A percentile compares a stretch with the other conserved stretches of the same genome.
Evolutionary conservation across 2,797 vertebrate genomes (phyloP).

Genomic region (Anabacerthia variegaticeps): DNA sequence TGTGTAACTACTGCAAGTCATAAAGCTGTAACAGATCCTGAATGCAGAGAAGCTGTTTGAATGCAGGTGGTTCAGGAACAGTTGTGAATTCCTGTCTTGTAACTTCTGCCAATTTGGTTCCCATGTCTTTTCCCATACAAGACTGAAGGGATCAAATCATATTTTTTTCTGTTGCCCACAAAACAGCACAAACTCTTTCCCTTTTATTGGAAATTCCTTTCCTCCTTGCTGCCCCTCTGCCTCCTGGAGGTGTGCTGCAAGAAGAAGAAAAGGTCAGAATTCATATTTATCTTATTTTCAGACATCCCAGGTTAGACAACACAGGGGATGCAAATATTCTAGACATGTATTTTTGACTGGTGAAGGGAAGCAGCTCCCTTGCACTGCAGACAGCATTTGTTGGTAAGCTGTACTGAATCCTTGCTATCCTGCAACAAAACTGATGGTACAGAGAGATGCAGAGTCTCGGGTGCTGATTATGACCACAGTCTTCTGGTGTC

Average conservation of each 20-base stretch:
- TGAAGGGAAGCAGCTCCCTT: background rate
- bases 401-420: background rate
- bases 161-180: background rate
- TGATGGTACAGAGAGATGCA: background rate
- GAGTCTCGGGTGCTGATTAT: background rate
- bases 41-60: background rate
- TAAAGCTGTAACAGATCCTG: background rate
- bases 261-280: background rate
- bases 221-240: background rate
- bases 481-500: too few species aligned
- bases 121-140: background rate
- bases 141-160: background rate
- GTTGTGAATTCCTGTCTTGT: background rate
- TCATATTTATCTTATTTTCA: background rate
- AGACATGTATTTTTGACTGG: background rate
- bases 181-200: background rate
- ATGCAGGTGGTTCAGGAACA: background rate
- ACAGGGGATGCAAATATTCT: background rate
- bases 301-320: background rate
- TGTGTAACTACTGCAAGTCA: constrained; percentile 30
- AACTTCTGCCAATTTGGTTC: background rate
- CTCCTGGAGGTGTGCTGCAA: background rate
- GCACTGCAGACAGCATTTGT: background rate
- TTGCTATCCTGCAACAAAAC: background rate
- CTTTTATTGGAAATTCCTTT: background rate